Base-by-base conservation (phyloP, 2,113 vertebrate species). In the Lutjanus erythropterus region DNA sequence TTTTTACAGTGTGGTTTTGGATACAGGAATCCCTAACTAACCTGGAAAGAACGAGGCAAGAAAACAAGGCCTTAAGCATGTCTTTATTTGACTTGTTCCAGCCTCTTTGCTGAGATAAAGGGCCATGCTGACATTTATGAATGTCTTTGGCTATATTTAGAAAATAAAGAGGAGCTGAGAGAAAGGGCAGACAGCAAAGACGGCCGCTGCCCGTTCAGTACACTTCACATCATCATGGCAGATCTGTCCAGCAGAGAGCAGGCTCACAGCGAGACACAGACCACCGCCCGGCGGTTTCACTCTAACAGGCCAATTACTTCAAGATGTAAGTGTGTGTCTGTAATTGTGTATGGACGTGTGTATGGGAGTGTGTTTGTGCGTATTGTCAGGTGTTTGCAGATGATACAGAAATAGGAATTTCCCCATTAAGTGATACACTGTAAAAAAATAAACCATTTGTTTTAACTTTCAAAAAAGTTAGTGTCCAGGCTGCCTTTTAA, bases 241-340 rank as follows among this genome's bases (percentile, higher is more conserved):
- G 62, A 80, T 87, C 67, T 85, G 89, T 86, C 88, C 87, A 89
- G 84, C 81, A 88, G 87, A 84, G 84, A 89, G 85, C 89, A 94
- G 79, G 87, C 83, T 88, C 89, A 86, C 81, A 79, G 79, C 15
- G 0, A 83, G 68, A 47, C 69, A 67, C 74, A 80, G 18, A 62
- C 59, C 79, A 42, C 71, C 52, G 23, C 67, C 58, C 66, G 33
- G 68, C 71, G 52, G 44, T 75, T 82, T 80, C 62, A 80, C 80
- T 86, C 44, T 21, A 53, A 86, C 67, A 31, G 58, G 21, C 42
- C 78, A 80, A 83, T 87, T 74, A 76, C 74, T 87, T 86, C 83
- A 88, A 76, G 85, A 83, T 84, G 85, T 84, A 23, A 19, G 44
- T 59, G 49, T 68, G 49, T 52, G n/a, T 55, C 16, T 47, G 50